Evolutionary conservation across 2,888 invertebrate genomes (phyloP).

Genomic region (Temnothorax rugatulus): DNA sequence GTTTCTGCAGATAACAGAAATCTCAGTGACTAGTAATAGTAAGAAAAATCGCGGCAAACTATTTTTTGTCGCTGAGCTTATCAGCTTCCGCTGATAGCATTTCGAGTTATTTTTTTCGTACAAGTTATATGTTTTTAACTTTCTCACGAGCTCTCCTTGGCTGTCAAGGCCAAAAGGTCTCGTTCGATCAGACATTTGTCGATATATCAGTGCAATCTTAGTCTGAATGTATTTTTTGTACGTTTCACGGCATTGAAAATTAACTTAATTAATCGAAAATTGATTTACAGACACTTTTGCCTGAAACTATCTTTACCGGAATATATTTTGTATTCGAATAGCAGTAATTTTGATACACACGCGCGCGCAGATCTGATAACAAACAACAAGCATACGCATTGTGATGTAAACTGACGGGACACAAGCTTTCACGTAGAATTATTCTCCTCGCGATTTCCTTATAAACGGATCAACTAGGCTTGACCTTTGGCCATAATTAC

Average conservation of each 20-base stretch:
- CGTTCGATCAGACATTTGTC: not conserved
- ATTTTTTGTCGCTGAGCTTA: slow-evolving; percentile 6
- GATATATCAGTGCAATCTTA: not conserved
- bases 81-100: not conserved
- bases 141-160: not conserved
- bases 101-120: not conserved
- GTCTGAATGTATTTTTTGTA: not conserved
- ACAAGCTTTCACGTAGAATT: slow-evolving; percentile 54
- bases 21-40: not conserved
- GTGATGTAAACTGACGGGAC: slow-evolving; percentile 55
- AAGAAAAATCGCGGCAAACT: not conserved
- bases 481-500: slow-evolving; percentile 69
- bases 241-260: not conserved
- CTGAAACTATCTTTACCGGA: not conserved
- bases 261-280: slow-evolving; percentile 3
- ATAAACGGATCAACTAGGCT: slow-evolving; percentile 59
- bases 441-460: slow-evolving; percentile 63
- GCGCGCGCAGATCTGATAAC: slow-evolving; percentile 29
- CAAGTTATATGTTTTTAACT: not conserved
- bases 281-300: not conserved
- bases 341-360: slow-evolving; percentile 20
- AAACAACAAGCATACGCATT: slow-evolving; percentile 26
- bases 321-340: not conserved
- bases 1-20: slow-evolving; percentile 18
- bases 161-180: not conserved